Base-by-base conservation (phyloP, 2,888 invertebrate genomes). In the Fragum whitleyi region DNA sequence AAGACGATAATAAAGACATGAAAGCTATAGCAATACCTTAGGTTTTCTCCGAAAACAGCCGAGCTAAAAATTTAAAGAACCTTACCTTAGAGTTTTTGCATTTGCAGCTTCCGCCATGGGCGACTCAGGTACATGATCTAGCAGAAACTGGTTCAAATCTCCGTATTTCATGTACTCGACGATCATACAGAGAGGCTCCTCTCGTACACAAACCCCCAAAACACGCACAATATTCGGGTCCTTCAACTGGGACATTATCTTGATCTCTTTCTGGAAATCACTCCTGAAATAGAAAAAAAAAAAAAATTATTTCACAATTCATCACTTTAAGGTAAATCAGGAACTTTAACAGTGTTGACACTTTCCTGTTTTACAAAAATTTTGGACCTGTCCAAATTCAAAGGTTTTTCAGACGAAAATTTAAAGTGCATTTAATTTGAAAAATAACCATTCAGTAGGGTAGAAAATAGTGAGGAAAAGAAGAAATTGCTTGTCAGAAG, bases 121-220 rank as follows among this genome's bases (percentile, higher is more conserved):
- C 62, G 96, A 96, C 94, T 97, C 97, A 36, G 97, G 96, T n/a
- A 94, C 93, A 89, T 96, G 96, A n/a, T 96, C 95, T 90, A 97
- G 96, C 59, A 97, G 95, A 94, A 96, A 97, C 94, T 95, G 96
- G 86, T 97, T 96, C 81, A 98, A 95, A 92, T 97, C 97, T 39
- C 97, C 97, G 86, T 96, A 96, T 93, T 97, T 97, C 92, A 97
- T 97, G 94, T 97, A 97, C 94, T 98, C 97, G 90, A 97, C 96
- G 21, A 98, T 96, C 89, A 97, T 97, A 94, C 97, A 97, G 91
- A 97, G 96, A 11, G 97, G 97, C 92, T 97, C 97, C 59, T 97
- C 96, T 42, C 96, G 95, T 65, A 96, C 96, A 93, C 97, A 97
- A 88, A 97, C 95, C 26, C 97, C 97, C 76, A 97, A 95, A 86